A percentile compares a stretch with the other conserved stretches of the same genome.
These are phyloP conservation scores for Leptinotarsa texana DNA, from an alignment of 1,140 invertebrate species.

Conservation along the genomic window DNA sequence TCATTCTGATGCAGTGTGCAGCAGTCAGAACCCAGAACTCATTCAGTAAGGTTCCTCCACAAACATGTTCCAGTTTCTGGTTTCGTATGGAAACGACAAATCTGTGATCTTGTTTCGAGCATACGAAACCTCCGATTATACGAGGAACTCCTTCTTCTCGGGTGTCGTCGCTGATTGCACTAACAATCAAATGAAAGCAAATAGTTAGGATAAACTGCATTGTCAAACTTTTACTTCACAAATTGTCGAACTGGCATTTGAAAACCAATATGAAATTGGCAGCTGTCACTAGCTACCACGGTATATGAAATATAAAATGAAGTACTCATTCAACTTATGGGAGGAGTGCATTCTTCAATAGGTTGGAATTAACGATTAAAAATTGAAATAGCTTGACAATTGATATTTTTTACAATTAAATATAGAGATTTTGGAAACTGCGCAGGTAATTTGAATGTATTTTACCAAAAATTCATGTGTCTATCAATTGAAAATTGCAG, in stretches of 20 bases:
- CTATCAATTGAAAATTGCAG: no score
- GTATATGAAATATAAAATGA: no score
- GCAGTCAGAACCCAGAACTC: conserved; percentile 57
- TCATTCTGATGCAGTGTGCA: conserved; percentile 55
- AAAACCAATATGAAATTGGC: no score
- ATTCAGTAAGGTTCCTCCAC: conserved; percentile 65
- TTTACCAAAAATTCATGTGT: no score
- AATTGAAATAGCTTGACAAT: no score
- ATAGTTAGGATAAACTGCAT: neutral
- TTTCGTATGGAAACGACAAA: neutral
- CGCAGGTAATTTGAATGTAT: no score
- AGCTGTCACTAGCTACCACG: no score
- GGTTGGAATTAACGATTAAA: no score
- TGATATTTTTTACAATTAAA: no score
- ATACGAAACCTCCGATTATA: neutral
- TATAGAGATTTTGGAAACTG: no score
- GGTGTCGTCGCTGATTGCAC: neutral
- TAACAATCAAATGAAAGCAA: neutral
- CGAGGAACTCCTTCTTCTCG: neutral
- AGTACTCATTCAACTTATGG: no score
- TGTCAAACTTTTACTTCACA: neutral
- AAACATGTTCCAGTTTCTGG: conserved; percentile 54
- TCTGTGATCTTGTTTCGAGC: neutral
- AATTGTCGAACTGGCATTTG: neutral
- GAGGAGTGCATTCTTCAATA: no score